Conservation (phyloP, 1,140 invertebrate genomes). For the Microvelia longipes region DNA sequence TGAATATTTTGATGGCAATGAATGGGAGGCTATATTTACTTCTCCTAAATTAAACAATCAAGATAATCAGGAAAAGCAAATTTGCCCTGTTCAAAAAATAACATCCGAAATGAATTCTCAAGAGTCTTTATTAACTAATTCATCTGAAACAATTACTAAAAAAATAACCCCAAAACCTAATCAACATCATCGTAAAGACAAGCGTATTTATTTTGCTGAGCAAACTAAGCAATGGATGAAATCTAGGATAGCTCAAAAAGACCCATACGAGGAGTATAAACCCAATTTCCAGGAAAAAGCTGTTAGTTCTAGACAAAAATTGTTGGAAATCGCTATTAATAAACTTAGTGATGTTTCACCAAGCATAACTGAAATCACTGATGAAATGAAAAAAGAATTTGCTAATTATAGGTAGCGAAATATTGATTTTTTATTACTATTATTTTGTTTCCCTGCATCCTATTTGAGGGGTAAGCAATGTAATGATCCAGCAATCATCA, state of each 20-base stretch:
- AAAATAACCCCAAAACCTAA: not conserved
- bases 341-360: not conserved
- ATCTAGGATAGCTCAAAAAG: not conserved
- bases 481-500: too few species aligned
- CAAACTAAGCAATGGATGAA: not conserved
- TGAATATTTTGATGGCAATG: not conserved
- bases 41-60: not conserved
- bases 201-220: too few species aligned
- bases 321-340: not conserved
- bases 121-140: not conserved
- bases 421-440: too few species aligned
- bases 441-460: too few species aligned
- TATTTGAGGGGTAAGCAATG: too few species aligned
- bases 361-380: not conserved
- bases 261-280: not conserved
- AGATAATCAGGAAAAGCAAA: not conserved
- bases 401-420: not conserved
- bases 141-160: not conserved
- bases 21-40: not conserved
- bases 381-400: not conserved
- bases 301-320: not conserved
- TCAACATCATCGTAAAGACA: not conserved
- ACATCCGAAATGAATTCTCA: not conserved
- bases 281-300: not conserved
- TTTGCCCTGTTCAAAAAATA: not conserved